These are phyloP conservation scores for Xestia xanthographa DNA, from an alignment of 2,888 invertebrate genomes.

Conservation along the genomic window DNA sequence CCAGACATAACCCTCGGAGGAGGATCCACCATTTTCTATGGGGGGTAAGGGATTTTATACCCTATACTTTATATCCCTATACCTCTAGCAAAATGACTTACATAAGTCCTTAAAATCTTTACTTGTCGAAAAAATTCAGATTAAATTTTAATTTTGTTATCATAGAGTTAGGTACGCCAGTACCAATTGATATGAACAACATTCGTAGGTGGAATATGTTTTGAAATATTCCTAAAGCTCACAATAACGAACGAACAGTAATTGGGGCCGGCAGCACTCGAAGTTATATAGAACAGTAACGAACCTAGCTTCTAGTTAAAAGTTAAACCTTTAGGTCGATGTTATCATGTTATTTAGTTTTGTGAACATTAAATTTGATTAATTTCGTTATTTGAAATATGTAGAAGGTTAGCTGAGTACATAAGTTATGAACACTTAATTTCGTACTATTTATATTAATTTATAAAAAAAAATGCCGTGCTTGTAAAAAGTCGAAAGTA, in stretches of 20 bases:
- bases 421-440: neutral
- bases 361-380: neutral
- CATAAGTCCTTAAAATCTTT: neutral
- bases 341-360: neutral
- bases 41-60: too few species aligned
- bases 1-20: too few species aligned
- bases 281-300: conserved; percentile 36
- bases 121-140: neutral
- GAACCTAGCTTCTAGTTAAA: conserved; percentile 24
- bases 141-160: too few species aligned
- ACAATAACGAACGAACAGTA: conserved; percentile 20
- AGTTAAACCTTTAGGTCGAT: conserved; percentile 4
- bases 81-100: too few species aligned
- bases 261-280: conserved; percentile 31
- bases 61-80: too few species aligned
- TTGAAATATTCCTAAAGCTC: conserved; percentile 6
- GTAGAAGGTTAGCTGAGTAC: neutral
- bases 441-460: too few species aligned
- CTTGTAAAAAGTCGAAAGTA: neutral
- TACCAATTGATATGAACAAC: neutral
- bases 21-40: too few species aligned
- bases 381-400: neutral
- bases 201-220: neutral
- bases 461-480: neutral
- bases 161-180: neutral